Evolutionary conservation across 2,797 vertebrate genomes (phyloP).

Genomic region (Poeciliopsis infans): DNA sequence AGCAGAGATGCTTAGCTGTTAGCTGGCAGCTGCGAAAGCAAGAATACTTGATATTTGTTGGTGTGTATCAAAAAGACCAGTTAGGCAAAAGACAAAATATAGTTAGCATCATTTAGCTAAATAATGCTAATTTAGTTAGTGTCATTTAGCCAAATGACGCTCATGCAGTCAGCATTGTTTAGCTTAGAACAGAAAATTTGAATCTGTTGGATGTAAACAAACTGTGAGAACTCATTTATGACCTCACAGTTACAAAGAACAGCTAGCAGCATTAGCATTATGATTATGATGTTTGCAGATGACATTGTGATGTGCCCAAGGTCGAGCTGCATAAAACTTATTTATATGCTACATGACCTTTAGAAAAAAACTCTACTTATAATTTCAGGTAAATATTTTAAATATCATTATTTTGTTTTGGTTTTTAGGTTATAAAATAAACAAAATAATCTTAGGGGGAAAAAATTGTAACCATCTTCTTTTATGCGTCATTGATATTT

Average conservation of each 20-base stretch:
- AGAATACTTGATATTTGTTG: background rate
- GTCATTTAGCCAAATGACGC: no score
- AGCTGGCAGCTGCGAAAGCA: background rate
- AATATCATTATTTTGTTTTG: no score
- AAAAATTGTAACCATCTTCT: no score
- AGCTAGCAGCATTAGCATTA: background rate
- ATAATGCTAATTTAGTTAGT: no score
- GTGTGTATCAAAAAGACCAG: background rate
- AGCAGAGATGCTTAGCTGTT: background rate
- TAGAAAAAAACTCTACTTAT: no score
- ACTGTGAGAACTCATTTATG: background rate
- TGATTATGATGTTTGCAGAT: background rate
- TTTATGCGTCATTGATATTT: no score
- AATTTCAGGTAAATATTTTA: background rate
- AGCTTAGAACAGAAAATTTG: background rate
- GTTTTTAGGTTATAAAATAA: no score
- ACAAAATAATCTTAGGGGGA: no score
- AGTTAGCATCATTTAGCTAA: background rate
- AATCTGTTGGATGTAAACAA: background rate
- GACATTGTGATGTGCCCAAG: background rate
- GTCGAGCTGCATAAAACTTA: no score
- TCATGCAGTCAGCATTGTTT: background rate
- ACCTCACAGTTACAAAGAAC: background rate
- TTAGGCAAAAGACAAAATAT: background rate
- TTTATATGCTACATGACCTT: no score